Conservation (phyloP, 1,140 invertebrate species). For the Drosophila kepulauana region DNA sequence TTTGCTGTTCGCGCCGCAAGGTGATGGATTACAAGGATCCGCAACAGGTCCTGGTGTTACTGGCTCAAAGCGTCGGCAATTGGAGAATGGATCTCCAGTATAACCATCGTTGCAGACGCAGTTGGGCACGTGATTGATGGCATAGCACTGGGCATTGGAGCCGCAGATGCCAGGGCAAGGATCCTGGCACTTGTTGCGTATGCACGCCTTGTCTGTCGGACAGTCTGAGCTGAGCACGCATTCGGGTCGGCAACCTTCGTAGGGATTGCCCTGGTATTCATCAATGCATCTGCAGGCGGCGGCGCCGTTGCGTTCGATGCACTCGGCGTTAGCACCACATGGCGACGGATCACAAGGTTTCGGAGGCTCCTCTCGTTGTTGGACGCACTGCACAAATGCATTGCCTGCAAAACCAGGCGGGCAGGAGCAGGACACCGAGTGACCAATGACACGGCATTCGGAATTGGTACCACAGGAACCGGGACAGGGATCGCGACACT, state of each 20-base stretch:
- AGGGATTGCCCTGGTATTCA: constrained; percentile 91
- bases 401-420: constrained; percentile 89
- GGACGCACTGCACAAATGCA: constrained; percentile 89
- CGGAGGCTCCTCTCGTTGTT: constrained; percentile 85
- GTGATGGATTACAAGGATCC: constrained; percentile 91
- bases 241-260: constrained; percentile 90
- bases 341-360: constrained; percentile 89
- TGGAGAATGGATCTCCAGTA: constrained; percentile 92
- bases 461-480: constrained; percentile 91
- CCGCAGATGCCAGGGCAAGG: constrained; percentile 92
- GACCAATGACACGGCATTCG: constrained; percentile 90
- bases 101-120: constrained; percentile 91
- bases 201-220: constrained; percentile 88
- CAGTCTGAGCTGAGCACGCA: constrained; percentile 92
- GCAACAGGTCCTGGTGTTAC: constrained; percentile 86
- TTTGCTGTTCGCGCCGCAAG: constrained; percentile 92
- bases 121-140: constrained; percentile 90
- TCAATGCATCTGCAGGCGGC: constrained; percentile 89
- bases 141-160: constrained; percentile 90
- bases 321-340: constrained; percentile 89
- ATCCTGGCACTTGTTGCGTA: constrained; percentile 91
- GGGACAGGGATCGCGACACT: constrained; percentile 90
- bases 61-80: constrained; percentile 87
- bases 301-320: constrained; percentile 88
- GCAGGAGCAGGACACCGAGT: constrained; percentile 91